Conservation (phyloP, 2,888 invertebrate species). For the Pseudococcus viburni region DNA sequence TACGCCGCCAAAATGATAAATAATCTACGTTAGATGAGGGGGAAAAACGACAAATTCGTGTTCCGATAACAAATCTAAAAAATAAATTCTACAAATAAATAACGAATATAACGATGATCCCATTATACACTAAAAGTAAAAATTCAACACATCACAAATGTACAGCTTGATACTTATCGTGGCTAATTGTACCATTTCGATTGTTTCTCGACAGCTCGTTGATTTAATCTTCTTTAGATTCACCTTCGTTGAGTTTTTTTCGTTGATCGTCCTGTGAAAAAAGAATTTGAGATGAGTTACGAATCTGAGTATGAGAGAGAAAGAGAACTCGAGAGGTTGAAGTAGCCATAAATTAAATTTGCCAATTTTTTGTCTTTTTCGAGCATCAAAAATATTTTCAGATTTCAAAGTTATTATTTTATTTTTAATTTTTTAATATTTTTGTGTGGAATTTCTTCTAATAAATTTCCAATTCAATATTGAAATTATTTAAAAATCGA, state of each 20-base stretch:
- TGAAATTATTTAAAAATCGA: neutral
- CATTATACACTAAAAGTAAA: conserved; percentile 10
- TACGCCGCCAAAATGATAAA: conserved; percentile 20
- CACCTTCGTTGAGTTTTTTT: conserved; percentile 56
- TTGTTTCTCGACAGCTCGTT: neutral
- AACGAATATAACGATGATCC: conserved; percentile 45
- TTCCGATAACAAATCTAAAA: conserved; percentile 44
- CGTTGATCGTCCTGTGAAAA: conserved; percentile 47
- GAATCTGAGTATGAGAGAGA: neutral
- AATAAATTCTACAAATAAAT: conserved; percentile 53
- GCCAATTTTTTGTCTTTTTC: neutral
- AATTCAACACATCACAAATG: conserved; percentile 34
- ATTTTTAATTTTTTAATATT: neutral
- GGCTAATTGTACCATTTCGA: neutral
- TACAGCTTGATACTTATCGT: conserved; percentile 8
- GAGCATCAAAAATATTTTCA: neutral
- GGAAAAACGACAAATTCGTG: neutral
- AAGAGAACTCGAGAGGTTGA: neutral
- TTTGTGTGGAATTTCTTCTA: neutral
- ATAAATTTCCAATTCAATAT: neutral
- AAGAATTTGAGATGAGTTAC: neutral
- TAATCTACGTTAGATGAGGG: conserved; percentile 29
- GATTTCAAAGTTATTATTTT: neutral
- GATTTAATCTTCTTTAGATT: conserved; percentile 51
- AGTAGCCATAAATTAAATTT: too few relatives aligned